These are phyloP conservation scores for Nycticorax nycticorax DNA, from an alignment of 2,113 vertebrate genomes.

Conservation along the genomic window DNA sequence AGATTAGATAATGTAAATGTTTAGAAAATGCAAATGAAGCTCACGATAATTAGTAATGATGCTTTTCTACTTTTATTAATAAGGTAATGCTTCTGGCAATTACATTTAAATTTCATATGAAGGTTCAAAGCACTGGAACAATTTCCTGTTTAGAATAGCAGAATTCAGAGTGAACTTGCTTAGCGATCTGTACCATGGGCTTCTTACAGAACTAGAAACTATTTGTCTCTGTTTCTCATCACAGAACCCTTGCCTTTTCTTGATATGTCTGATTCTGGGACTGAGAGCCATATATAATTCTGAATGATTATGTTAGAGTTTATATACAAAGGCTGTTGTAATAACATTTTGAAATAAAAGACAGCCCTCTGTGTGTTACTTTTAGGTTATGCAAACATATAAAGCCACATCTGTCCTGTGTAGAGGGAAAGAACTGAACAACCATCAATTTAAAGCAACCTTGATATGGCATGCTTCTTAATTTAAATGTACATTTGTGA, in stretches of 20 bases:
- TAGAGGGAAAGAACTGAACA: neutral
- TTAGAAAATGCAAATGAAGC: slow-evolving; percentile 73
- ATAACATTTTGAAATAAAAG: slow-evolving; percentile 54
- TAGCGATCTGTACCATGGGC: neutral
- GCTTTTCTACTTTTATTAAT: slow-evolving; percentile 72
- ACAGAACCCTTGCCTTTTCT: neutral
- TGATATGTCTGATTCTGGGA: neutral
- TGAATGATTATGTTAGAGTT: neutral
- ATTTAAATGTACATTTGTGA: slow-evolving; percentile 31
- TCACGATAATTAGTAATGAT: slow-evolving; percentile 71
- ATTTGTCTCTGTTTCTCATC: neutral
- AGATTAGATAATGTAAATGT: slow-evolving; percentile 72
- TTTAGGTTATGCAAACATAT: neutral
- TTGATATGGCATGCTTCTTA: slow-evolving; percentile 6
- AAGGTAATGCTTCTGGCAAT: slow-evolving; percentile 72
- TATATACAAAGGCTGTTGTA: neutral
- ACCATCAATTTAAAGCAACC: neutral
- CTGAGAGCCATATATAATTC: neutral
- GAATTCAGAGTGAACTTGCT: neutral
- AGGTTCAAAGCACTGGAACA: slow-evolving; percentile 61
- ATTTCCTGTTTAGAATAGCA: slow-evolving; percentile 32
- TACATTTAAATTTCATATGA: slow-evolving; percentile 70
- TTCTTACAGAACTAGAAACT: neutral
- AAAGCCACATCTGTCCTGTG: slow-evolving; percentile 12
- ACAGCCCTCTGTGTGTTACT: neutral